These are phyloP conservation scores for Empidonax alnorum DNA, from an alignment of 2,113 vertebrate species.

Conservation along the genomic window DNA sequence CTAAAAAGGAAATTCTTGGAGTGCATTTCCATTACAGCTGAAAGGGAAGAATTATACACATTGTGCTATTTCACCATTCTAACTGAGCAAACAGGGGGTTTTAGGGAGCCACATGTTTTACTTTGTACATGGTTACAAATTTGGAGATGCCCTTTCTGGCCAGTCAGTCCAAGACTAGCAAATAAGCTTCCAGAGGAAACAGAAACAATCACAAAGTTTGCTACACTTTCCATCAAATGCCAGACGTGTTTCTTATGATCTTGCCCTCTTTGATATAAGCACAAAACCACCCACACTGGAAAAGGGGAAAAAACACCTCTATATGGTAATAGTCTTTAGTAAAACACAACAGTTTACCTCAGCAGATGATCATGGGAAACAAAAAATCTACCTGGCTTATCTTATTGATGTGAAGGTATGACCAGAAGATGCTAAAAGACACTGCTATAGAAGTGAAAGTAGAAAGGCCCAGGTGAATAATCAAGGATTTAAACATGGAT, in stretches of 20 bases:
- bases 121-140: not conserved
- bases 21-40: constrained; percentile 46
- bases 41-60: constrained; percentile 3
- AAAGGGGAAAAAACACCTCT: not conserved
- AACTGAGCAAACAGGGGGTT: not conserved
- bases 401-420: not conserved
- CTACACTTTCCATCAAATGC: not conserved
- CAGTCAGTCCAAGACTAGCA: not conserved
- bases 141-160: not conserved
- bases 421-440: not conserved
- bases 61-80: not conserved
- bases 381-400: not conserved
- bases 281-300: not conserved
- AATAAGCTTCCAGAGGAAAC: not conserved
- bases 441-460: not conserved
- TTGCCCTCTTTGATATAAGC: not conserved
- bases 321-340: not conserved
- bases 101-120: not conserved
- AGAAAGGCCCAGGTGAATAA: not conserved
- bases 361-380: not conserved
- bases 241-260: not conserved
- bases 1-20: constrained; percentile 70
- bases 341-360: not conserved
- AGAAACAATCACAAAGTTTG: not conserved
- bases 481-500: not conserved